Conservation (phyloP, 2,888 invertebrate species). For the Strigamia transsilvanica region DNA sequence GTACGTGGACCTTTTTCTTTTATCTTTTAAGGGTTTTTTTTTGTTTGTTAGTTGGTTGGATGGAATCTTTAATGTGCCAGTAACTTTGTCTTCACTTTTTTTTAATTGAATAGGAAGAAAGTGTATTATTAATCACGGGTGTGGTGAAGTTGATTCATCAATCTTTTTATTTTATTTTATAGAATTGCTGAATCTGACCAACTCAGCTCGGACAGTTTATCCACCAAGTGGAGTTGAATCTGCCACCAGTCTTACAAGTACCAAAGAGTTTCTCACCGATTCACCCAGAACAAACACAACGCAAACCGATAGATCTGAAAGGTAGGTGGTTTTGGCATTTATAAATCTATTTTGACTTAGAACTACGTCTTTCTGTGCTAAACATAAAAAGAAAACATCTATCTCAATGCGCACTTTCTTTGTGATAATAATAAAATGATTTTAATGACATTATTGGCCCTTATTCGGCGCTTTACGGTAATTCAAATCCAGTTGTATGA, state of each 20-base stretch:
- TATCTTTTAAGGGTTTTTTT: neutral
- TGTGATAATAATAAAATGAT: no score
- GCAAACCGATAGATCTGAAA: conserved; percentile 46
- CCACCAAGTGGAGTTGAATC: conserved; percentile 50
- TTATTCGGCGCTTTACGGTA: no score
- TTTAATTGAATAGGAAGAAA: neutral
- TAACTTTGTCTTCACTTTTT: neutral
- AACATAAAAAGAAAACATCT: no score
- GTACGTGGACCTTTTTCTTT: neutral
- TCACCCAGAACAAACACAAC: conserved; percentile 46
- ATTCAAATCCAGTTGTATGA: no score
- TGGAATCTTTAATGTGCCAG: neutral
- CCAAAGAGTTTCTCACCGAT: conserved; percentile 50
- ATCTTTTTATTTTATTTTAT: conserved; percentile 1
- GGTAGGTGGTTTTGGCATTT: neutral
- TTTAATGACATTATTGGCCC: no score
- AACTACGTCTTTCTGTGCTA: no score
- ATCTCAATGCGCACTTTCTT: no score
- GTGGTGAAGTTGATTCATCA: neutral
- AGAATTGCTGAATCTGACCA: conserved; percentile 52
- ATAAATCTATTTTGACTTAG: neutral
- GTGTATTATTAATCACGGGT: neutral
- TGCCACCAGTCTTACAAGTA: conserved; percentile 48
- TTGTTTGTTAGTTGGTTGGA: neutral
- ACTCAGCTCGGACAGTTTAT: conserved; percentile 52